These are phyloP conservation scores for Trichomycterus rosablanca DNA, from an alignment of 2,113 vertebrate species.

Conservation along the genomic window DNA sequence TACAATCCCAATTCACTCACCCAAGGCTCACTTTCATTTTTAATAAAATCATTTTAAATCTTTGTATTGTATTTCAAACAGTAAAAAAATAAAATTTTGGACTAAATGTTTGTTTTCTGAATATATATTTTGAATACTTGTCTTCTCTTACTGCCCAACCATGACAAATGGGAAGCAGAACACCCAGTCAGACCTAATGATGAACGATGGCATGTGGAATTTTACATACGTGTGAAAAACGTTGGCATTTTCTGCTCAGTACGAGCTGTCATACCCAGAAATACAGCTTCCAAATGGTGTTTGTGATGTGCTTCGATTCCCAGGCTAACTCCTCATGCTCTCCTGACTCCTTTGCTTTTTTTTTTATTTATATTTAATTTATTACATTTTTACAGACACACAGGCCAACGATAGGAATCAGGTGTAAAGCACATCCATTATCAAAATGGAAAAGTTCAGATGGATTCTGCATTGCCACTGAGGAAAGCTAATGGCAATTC, in stretches of 20 bases:
- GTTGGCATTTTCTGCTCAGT: neutral
- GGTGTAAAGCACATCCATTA: conserved; percentile 31
- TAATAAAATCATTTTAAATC: no score
- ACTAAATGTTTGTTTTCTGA: no score
- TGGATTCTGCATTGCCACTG: conserved; percentile 23
- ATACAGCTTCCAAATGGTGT: conserved; percentile 13
- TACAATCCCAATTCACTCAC: no score
- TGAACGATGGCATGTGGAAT: conserved; percentile 8
- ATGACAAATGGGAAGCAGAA: neutral
- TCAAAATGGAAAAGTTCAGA: conserved; percentile 40
- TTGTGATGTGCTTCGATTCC: neutral
- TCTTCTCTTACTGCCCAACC: no score
- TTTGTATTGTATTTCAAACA: no score
- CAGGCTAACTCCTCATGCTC: conserved; percentile 4
- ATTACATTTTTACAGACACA: conserved; percentile 42
- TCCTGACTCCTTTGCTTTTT: no score
- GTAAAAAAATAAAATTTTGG: no score
- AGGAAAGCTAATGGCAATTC: neutral
- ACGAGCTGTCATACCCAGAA: neutral
- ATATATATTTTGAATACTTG: no score
- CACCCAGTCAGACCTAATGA: conserved; percentile 1
- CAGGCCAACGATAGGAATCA: conserved; percentile 9
- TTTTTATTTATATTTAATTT: conserved; percentile 32
- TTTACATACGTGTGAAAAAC: neutral
- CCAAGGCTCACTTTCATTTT: no score